Percentiles rank a stretch among this genome's conserved stretches.
phyloP scores from a whole-genome alignment of 1,140 invertebrate species.

The Anthonomus grandis region DNA sequence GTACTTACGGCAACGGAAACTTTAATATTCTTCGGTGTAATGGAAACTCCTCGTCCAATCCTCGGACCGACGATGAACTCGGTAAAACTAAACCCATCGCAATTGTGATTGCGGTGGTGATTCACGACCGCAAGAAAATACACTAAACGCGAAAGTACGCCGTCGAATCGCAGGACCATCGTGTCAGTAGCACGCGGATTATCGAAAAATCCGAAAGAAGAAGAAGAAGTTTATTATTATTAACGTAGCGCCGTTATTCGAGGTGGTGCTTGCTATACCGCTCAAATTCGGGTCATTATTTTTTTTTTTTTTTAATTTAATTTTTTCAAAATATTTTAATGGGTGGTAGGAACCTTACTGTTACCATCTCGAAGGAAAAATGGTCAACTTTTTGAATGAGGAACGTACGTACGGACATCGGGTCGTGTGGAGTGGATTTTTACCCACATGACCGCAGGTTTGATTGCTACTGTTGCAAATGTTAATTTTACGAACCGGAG shows the following conservation, averaged over 20 bases:
- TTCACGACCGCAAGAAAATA: neutral
- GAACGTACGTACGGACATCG: no score
- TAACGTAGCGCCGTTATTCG: conserved; percentile 6
- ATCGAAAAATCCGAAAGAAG: conserved; percentile 21
- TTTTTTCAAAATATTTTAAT: no score
- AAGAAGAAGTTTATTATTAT: no score
- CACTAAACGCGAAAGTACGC: neutral
- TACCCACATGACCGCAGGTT: no score
- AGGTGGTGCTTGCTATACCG: conserved; percentile 10
- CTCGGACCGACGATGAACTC: conserved; percentile 19
- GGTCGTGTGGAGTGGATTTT: no score
- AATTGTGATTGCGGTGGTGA: neutral
- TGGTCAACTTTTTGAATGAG: no score
- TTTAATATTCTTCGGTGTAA: conserved; percentile 10
- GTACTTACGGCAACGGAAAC: conserved; percentile 14
- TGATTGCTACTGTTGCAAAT: no score
- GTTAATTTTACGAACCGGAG: no score
- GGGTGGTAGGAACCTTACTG: no score
- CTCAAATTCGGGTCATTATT: conserved; percentile 28
- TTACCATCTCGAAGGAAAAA: no score
- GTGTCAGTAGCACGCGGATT: no score
- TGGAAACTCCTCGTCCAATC: conserved; percentile 4
- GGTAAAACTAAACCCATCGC: conserved; percentile 15
- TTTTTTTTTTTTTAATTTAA: no score
- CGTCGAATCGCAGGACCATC: conserved; percentile 16